Base-by-base conservation (phyloP, 2,113 vertebrate genomes). In the Leptodactylus fuscus region DNA sequence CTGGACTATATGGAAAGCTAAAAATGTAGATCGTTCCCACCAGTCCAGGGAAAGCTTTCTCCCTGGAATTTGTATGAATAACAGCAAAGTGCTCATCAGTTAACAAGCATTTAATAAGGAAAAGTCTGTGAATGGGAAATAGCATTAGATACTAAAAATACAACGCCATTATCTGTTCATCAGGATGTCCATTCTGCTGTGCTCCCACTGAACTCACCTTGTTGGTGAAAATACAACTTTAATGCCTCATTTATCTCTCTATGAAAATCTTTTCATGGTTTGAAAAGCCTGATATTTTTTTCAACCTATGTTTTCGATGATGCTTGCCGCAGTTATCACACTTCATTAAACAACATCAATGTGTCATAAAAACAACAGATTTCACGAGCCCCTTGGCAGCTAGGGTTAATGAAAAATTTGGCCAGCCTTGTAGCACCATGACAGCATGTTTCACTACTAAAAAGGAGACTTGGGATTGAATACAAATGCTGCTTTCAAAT, bases 291-390 rank as follows among this genome's bases (percentile, higher is more conserved):
- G 77, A 85, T 34, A 60, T 62, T 86, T 81, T 41, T 32, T 12
- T 82, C 13, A n/a, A 3, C 46, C 6, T 81, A 73, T 80, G 16
- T 53, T 87, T 88, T 88, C 22, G 82, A 53, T 87, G 83, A 75
- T 82, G 51, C 38, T 74, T 82, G 8, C 65, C 62, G 41, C 81
- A 87, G 36, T 70, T 70, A 85, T 20, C 82, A 15, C 55, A 32
- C 13, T 81, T 18, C 55, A 85, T 41, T 16, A 81, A 87, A 86
- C 84, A 86, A 16, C 81, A 46, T 67, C 67, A 88, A 67, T 22
- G 4, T 38, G 48, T 83, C 34, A 85, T n/a, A 83, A 86, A 89
- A 88, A 81, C 24, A 70, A 24, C 15, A 48, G 55, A 80, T 3
- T 58, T 88, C 78, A 87, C 58, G 62, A 48, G 4, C 51, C 27